Evolutionary conservation across 1,140 invertebrate genomes (phyloP).

Genomic region (Pentalonia nigronervosa): DNA sequence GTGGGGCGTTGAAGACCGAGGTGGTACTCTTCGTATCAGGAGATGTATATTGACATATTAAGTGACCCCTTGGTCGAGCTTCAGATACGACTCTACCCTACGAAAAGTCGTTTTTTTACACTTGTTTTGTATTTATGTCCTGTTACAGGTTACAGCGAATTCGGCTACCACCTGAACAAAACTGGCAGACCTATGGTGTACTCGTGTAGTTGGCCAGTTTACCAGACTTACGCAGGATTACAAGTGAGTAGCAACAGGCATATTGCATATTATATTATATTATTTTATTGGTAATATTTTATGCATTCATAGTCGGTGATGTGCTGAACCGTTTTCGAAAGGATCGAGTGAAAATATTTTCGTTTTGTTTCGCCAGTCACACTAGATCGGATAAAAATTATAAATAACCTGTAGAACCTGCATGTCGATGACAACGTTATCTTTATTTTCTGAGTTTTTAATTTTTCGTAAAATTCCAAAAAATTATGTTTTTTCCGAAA

Average conservation of each 20-base stretch:
- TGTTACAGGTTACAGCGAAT: slow-evolving; percentile 83
- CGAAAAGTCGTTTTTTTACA: not conserved
- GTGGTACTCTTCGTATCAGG: not conserved
- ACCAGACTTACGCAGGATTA: slow-evolving; percentile 87
- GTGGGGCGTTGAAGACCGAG: too few relatives aligned
- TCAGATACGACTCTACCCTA: too few relatives aligned
- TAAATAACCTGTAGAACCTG: not conserved
- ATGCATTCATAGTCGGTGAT: not conserved
- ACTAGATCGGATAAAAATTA: not conserved
- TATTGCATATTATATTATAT: not conserved
- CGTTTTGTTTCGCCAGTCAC: not conserved
- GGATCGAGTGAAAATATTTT: not conserved
- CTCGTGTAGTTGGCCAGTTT: slow-evolving; percentile 97
- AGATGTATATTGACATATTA: not conserved
- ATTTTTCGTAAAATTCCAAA: not conserved
- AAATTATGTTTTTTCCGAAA: not conserved
- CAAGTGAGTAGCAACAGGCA: slow-evolving; percentile 67
- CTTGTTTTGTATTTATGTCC: not conserved
- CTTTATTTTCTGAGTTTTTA: not conserved
- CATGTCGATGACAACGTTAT: not conserved
- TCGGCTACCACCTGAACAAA: slow-evolving; percentile 84
- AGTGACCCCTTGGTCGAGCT: too few relatives aligned
- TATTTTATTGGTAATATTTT: too few relatives aligned
- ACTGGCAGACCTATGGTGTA: slow-evolving; percentile 94
- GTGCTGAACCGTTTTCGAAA: too few relatives aligned